phyloP scores from a whole-genome alignment of 2,797 vertebrate species.

The Orestias chungarensis region DNA sequence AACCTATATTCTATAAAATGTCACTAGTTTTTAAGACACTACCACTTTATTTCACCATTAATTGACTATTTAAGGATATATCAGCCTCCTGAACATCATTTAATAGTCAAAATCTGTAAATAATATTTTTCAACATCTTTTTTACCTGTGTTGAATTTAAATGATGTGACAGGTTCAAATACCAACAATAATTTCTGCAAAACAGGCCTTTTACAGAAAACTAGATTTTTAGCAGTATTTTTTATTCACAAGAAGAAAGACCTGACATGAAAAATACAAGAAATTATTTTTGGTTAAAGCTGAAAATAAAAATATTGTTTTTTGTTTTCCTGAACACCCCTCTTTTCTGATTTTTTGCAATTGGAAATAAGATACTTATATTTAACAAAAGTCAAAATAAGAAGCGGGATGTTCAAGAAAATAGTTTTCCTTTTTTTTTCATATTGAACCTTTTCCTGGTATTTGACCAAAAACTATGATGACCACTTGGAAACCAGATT shows the following conservation, averaged over 20 bases:
- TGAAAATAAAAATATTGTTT: no score
- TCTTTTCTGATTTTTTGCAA: no score
- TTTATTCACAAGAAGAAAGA: not conserved
- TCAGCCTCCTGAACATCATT: not conserved
- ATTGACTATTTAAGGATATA: not conserved
- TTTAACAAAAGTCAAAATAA: not conserved
- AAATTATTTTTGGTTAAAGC: not conserved
- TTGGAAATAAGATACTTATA: no score
- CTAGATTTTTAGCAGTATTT: not conserved
- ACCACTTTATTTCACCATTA: not conserved
- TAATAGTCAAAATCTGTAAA: no score
- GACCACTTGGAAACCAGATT: not conserved
- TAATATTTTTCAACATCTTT: no score
- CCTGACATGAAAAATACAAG: not conserved
- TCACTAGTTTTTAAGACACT: not conserved
- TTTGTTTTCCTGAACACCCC: no score
- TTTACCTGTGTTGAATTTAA: not conserved
- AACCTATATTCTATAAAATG: conserved; percentile 1
- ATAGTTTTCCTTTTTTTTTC: not conserved
- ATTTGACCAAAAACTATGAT: not conserved
- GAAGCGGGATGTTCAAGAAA: not conserved
- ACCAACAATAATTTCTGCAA: not conserved
- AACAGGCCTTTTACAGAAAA: not conserved
- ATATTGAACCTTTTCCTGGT: not conserved
- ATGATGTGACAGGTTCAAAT: not conserved